phyloP scores from a whole-genome alignment of 2,797 vertebrate genomes.

The Clarias pachynema region DNA sequence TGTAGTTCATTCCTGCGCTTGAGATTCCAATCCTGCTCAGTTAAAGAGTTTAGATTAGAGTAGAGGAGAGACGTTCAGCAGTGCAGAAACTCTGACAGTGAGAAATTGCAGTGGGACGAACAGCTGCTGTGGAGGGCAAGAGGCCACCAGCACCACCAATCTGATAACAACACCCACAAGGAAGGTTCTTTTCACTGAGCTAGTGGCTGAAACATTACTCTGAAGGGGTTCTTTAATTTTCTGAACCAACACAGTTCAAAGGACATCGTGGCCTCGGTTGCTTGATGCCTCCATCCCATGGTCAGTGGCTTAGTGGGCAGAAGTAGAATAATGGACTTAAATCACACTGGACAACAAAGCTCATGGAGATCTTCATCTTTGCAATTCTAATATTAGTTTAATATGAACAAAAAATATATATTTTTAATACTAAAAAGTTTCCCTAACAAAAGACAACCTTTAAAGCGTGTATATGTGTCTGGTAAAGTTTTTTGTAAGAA shows the following conservation, averaged over 20 bases:
- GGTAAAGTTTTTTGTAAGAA: neutral
- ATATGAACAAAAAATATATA: neutral
- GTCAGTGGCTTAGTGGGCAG: neutral
- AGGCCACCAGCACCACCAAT: constrained; percentile 43
- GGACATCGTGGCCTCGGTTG: neutral
- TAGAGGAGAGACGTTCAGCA: constrained; percentile 39
- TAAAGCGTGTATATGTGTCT: no score
- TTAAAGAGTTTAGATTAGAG: constrained; percentile 30
- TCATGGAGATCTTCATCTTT: neutral
- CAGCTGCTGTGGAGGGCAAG: constrained; percentile 45
- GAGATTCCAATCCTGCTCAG: constrained; percentile 7
- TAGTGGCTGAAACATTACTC: constrained; percentile 29
- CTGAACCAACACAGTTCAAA: constrained; percentile 35
- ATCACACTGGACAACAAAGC: neutral
- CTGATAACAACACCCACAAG: constrained; percentile 48
- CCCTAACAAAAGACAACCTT: no score
- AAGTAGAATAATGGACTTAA: neutral
- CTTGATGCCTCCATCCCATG: neutral
- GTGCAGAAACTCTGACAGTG: constrained; percentile 56
- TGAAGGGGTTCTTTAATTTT: constrained; percentile 39
- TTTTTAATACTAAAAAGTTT: neutral
- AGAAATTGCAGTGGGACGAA: constrained; percentile 54
- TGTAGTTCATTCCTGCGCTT: neutral
- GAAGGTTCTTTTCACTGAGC: constrained; percentile 16
- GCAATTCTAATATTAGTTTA: neutral